Percentiles rank a stretch among this genome's conserved stretches.
These are phyloP conservation scores for Pheucticus melanocephalus DNA, from an alignment of 2,113 vertebrate genomes.

Conservation along the genomic window DNA sequence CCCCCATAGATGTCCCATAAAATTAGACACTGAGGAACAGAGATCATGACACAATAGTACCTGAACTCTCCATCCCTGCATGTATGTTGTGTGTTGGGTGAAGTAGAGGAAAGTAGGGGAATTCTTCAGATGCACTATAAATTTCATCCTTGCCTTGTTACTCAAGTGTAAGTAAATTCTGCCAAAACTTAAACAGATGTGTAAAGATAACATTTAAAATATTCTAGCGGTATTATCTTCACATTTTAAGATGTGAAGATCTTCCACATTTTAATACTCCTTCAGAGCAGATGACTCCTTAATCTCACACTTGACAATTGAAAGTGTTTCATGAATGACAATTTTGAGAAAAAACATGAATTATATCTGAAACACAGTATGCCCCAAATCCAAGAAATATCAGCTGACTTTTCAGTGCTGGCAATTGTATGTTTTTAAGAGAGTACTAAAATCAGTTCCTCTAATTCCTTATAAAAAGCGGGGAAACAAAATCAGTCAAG, in stretches of 20 bases:
- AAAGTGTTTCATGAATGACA: neutral
- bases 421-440: neutral
- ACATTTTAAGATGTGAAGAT: too few relatives aligned
- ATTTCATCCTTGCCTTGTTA: neutral
- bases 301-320: neutral
- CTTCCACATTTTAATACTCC: slow-evolving; percentile 1
- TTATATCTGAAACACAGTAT: neutral
- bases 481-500: neutral
- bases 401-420: neutral
- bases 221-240: neutral
- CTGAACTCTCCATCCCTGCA: neutral
- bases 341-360: neutral
- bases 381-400: neutral
- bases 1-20: neutral
- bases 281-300: neutral
- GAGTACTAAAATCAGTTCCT: neutral
- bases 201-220: neutral
- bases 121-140: neutral
- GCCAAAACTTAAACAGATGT: slow-evolving; percentile 3
- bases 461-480: neutral
- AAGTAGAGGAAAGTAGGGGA: neutral
- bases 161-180: neutral
- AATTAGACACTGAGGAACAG: neutral
- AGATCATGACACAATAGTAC: neutral
- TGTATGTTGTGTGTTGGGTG: accelerated